Conservation (phyloP, 2,888 invertebrate species). For the Isoperla grammatica region DNA sequence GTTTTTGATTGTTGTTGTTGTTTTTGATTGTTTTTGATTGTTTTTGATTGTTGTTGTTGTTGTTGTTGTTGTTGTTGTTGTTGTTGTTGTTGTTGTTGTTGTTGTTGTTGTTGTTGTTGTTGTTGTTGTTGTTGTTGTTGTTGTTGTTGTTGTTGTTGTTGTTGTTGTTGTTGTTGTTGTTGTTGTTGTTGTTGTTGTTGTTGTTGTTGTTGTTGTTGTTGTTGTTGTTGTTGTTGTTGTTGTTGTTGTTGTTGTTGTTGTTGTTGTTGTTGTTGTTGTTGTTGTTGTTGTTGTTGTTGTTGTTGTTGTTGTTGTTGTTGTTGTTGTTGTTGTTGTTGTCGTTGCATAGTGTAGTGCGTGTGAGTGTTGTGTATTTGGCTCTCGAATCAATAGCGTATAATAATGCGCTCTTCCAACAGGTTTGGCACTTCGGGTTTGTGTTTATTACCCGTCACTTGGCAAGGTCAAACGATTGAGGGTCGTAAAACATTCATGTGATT, state of each 20-base stretch:
- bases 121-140: not conserved
- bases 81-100: constrained; percentile 2
- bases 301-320: not conserved
- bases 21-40: too few relatives aligned
- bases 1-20: too few relatives aligned
- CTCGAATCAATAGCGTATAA: too few relatives aligned
- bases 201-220: constrained; percentile 34
- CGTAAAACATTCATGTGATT: too few relatives aligned
- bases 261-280: not conserved
- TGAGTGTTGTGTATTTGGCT: too few relatives aligned
- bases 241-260: constrained; percentile 28
- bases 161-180: constrained; percentile 7
- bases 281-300: not conserved
- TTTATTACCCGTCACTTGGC: too few relatives aligned
- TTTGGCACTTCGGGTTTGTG: too few relatives aligned
- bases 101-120: constrained; percentile 5
- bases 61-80: constrained; percentile 2
- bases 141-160: constrained; percentile 4
- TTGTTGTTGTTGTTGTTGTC: not conserved
- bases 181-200: constrained; percentile 18
- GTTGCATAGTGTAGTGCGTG: too few relatives aligned
- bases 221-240: constrained; percentile 23
- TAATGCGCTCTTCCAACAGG: too few relatives aligned
- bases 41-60: too few relatives aligned
- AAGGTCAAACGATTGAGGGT: too few relatives aligned